Percentiles rank a stretch among this genome's conserved stretches.
Conservation (phyloP, 2,113 vertebrate genomes). For the Psephotus haematonotus region DNA sequence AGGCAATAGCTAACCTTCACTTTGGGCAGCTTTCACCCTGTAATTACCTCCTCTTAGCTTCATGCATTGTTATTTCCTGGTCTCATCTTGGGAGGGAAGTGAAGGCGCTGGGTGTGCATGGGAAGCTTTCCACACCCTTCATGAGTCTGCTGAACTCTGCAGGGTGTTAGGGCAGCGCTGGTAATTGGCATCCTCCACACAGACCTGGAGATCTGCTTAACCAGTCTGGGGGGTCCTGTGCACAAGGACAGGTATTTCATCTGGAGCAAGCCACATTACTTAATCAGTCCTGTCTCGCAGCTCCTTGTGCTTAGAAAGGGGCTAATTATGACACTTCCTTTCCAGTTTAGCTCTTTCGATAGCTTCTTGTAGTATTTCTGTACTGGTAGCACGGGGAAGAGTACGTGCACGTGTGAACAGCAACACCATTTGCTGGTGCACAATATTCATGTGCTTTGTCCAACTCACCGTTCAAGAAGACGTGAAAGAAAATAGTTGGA, state of each 20-base stretch:
- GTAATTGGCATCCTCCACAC: neutral
- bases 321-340: neutral
- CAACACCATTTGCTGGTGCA: neutral
- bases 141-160: slow-evolving; percentile 8
- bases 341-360: neutral
- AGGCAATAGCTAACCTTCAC: slow-evolving; percentile 12
- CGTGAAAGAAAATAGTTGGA: neutral
- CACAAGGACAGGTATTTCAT: neutral
- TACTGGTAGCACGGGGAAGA: neutral
- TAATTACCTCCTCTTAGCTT: slow-evolving; percentile 36
- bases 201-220: neutral
- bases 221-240: neutral
- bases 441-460: neutral
- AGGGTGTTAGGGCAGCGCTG: slow-evolving; percentile 16
- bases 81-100: slow-evolving; percentile 20
- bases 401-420: neutral
- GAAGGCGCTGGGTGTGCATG: slow-evolving; percentile 35
- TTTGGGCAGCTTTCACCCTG: slow-evolving; percentile 28
- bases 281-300: neutral
- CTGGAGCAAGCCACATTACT: neutral
- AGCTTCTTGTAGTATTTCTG: neutral
- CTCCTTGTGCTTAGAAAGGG: neutral
- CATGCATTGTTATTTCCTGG: slow-evolving; percentile 8
- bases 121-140: slow-evolving; percentile 43
- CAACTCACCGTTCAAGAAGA: neutral